Conservation (phyloP, 2,113 vertebrate species). For the Sapajus apella region DNA sequence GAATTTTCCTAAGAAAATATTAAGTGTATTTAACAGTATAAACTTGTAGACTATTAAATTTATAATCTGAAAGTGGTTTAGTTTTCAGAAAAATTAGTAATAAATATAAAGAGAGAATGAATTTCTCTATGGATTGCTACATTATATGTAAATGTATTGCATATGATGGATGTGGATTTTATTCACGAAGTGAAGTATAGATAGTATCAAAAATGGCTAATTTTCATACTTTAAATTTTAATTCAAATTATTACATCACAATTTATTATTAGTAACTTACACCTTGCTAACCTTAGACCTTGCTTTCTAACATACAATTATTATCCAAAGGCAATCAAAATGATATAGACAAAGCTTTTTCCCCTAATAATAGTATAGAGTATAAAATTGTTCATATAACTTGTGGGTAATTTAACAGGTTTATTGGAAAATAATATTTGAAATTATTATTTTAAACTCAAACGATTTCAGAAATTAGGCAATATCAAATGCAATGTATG, state of each 20-base stretch:
- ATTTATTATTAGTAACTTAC: not conserved
- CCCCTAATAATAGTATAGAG: not conserved
- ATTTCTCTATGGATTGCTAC: not conserved
- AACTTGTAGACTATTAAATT: not conserved
- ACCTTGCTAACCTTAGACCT: not conserved
- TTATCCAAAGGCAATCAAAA: not conserved
- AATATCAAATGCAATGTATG: not conserved
- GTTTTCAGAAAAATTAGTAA: not conserved
- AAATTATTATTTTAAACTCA: not conserved
- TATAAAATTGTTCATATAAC: not conserved
- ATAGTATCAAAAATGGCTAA: not conserved
- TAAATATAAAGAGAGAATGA: not conserved
- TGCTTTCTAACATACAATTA: not conserved
- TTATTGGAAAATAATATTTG: not conserved
- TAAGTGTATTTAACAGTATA: not conserved
- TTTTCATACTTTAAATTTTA: not conserved
- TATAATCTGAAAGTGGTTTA: not conserved
- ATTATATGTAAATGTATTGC: not conserved
- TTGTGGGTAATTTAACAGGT: not conserved
- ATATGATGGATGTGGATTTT: not conserved
- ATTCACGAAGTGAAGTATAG: not conserved
- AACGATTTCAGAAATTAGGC: not conserved
- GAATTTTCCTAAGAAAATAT: not conserved
- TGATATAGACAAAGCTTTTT: not conserved
- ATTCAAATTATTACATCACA: not conserved